These are phyloP conservation scores for Oplegnathus fasciatus DNA, from an alignment of 2,113 vertebrate genomes.

Conservation along the genomic window DNA sequence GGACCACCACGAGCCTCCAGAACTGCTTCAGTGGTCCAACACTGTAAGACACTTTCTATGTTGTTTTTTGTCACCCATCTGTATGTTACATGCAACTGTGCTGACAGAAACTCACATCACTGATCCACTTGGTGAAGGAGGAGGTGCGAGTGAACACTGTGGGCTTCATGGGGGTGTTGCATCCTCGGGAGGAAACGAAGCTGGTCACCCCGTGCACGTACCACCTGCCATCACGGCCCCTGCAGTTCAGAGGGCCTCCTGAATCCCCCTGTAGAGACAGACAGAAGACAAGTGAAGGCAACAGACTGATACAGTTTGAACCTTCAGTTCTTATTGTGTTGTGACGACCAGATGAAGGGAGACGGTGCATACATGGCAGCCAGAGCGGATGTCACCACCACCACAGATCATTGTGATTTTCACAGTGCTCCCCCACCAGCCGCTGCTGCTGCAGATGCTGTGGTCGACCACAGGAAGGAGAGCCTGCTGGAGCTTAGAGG, in stretches of 20 bases:
- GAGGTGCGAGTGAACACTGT: constrained; percentile 56
- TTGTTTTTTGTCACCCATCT: too few relatives aligned
- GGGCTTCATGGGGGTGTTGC: constrained; percentile 45
- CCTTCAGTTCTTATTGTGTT: too few relatives aligned
- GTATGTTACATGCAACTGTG: not conserved
- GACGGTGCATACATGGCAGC: constrained; percentile 18
- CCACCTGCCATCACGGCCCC: constrained; percentile 14
- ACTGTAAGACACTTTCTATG: too few relatives aligned
- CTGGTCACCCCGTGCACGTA: constrained; percentile 51
- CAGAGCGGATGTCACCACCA: constrained; percentile 44
- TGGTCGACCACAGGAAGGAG: constrained; percentile 50
- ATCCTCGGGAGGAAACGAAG: constrained; percentile 34
- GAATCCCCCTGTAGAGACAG: constrained; percentile 50
- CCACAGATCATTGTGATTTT: constrained; percentile 51
- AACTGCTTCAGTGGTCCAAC: too few relatives aligned
- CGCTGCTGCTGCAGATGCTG: constrained; percentile 10
- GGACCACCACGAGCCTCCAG: too few relatives aligned
- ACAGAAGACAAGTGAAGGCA: not conserved
- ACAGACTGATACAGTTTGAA: not conserved
- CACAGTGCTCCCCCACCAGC: constrained; percentile 41
- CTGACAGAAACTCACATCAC: constrained; percentile 21
- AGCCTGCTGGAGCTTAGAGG: constrained; percentile 58
- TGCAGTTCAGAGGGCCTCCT: constrained; percentile 57
- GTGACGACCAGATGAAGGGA: not conserved
- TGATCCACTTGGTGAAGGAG: constrained; percentile 49